Conservation (phyloP, 2,113 vertebrate genomes). For the Carollia perspicillata region DNA sequence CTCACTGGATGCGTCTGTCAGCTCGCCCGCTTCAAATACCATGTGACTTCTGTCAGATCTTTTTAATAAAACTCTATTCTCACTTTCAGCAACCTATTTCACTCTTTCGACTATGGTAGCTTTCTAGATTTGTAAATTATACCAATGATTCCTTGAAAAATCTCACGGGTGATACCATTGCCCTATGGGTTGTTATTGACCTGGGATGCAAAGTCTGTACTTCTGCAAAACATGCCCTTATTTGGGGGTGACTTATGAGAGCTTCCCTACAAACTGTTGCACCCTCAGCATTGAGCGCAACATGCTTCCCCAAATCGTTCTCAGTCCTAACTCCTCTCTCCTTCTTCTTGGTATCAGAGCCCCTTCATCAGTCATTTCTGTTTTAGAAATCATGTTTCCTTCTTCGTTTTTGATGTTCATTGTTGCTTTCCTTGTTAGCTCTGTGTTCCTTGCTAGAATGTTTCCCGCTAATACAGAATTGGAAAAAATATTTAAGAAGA, state of each 20-base stretch:
- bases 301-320: slow-evolving; percentile 4
- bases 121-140: slow-evolving; percentile 65
- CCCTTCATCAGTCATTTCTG: neutral
- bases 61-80: slow-evolving; percentile 83
- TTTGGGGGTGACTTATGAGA: neutral
- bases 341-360: neutral
- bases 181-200: slow-evolving; percentile 23
- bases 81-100: slow-evolving; percentile 85
- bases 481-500: slow-evolving; percentile 75
- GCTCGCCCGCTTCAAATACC: slow-evolving; percentile 83
- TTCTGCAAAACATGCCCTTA: neutral
- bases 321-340: neutral
- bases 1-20: slow-evolving; percentile 90
- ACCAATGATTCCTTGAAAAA: neutral
- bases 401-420: neutral
- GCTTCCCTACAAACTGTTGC: neutral
- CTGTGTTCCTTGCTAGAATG: slow-evolving; percentile 58
- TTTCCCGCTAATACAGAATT: slow-evolving; percentile 59
- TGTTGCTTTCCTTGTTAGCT: neutral
- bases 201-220: neutral
- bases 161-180: neutral
- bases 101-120: slow-evolving; percentile 68
- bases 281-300: neutral
- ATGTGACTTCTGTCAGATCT: slow-evolving; percentile 87
- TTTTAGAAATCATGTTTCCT: neutral